These are phyloP conservation scores for Gasterosteus nipponicus DNA, from an alignment of 2,113 vertebrate genomes.

Conservation along the genomic window DNA sequence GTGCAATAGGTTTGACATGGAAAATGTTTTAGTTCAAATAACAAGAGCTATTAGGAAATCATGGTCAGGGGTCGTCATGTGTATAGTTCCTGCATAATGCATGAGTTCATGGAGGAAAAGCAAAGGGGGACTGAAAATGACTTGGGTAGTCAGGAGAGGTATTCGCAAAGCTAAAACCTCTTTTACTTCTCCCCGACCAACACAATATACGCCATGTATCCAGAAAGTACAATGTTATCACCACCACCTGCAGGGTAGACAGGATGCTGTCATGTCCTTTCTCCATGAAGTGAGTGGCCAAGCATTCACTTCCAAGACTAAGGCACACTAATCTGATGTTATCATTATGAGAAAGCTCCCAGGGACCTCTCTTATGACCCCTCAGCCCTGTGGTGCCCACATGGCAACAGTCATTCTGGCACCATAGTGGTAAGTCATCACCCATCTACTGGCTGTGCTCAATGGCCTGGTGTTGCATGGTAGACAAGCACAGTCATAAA, in stretches of 20 bases:
- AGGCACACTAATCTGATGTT: slow-evolving; percentile 78
- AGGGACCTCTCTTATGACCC: slow-evolving; percentile 77
- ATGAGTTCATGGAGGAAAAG: slow-evolving; percentile 88
- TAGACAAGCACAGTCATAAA: slow-evolving; percentile 67
- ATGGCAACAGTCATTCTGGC: slow-evolving; percentile 69
- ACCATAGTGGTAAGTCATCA: slow-evolving; percentile 71
- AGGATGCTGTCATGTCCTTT: slow-evolving; percentile 60
- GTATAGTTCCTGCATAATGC: slow-evolving; percentile 90
- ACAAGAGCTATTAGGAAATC: slow-evolving; percentile 93
- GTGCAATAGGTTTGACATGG: slow-evolving; percentile 90
- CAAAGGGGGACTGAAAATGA: slow-evolving; percentile 82
- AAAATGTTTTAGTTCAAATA: slow-evolving; percentile 98
- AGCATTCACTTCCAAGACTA: slow-evolving; percentile 74
- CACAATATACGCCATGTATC: slow-evolving; percentile 64
- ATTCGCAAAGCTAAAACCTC: slow-evolving; percentile 64
- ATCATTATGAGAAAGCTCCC: slow-evolving; percentile 75
- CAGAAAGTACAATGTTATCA: slow-evolving; percentile 69
- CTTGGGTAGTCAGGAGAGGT: slow-evolving; percentile 80
- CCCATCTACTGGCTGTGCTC: slow-evolving; percentile 92
- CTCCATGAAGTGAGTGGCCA: slow-evolving; percentile 66
- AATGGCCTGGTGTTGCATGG: slow-evolving; percentile 91
- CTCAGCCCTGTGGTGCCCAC: slow-evolving; percentile 71
- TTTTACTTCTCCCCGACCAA: slow-evolving; percentile 58
- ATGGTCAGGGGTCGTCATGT: slow-evolving; percentile 85
- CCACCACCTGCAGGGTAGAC: slow-evolving; percentile 68